Conservation (phyloP, 2,113 vertebrate genomes). For the Gavia stellata region DNA sequence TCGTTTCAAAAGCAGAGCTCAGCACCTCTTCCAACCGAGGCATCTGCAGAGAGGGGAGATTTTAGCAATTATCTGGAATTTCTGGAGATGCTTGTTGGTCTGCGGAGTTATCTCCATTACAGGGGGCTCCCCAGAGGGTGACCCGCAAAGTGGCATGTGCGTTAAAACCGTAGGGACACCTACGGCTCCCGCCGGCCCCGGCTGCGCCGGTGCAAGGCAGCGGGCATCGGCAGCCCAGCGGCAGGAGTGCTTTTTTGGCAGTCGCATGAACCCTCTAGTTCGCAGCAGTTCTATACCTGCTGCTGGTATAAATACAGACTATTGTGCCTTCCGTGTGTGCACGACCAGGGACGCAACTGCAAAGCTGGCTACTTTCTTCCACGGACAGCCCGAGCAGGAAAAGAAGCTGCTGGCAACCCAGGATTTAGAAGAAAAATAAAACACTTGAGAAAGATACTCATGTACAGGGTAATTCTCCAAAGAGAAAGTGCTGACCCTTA, state of each 20-base stretch:
- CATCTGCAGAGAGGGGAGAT: neutral
- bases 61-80: neutral
- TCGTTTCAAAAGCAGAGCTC: neutral
- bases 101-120: neutral
- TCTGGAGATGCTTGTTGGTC: neutral
- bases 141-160: accelerated
- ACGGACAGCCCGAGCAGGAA: neutral
- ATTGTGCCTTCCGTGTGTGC: neutral
- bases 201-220: neutral
- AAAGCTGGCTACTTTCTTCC: neutral
- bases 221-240: neutral
- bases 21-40: neutral
- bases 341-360: neutral
- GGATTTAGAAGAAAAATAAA: neutral
- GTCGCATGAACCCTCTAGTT: neutral
- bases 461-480: neutral
- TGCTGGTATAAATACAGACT: neutral
- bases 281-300: neutral
- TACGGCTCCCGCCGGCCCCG: accelerated
- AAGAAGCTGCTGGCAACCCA: neutral
- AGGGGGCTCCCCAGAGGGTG: neutral
- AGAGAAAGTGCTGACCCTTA: neutral
- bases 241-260: neutral
- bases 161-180: accelerated
- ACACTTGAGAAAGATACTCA: neutral